Conservation (phyloP, 1,140 invertebrate genomes). For the Lysiphlebus fabarum region DNA sequence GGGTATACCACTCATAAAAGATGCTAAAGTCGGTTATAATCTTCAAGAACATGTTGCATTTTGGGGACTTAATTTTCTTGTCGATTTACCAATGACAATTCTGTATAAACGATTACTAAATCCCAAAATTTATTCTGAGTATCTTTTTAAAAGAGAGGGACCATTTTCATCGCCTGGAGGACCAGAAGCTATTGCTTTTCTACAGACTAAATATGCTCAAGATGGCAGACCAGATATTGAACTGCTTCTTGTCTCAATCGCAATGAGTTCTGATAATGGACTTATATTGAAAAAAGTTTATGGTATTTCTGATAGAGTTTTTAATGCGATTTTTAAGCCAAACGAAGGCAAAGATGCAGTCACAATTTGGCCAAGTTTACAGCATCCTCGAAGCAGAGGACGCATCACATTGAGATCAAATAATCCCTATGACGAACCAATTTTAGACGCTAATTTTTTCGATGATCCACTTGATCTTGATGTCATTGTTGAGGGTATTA, state of each 20-base stretch:
- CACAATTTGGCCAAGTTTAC: constrained; percentile 46
- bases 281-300: constrained; percentile 57
- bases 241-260: constrained; percentile 54
- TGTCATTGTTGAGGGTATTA: constrained; percentile 77
- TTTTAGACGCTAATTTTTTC: constrained; percentile 88
- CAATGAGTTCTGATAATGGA: constrained; percentile 64
- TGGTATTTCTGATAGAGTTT: constrained; percentile 52
- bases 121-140: constrained; percentile 41
- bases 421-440: constrained; percentile 81
- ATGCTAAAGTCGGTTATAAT: constrained; percentile 67
- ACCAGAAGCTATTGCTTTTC: constrained; percentile 55
- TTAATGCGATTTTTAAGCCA: constrained; percentile 43
- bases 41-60: constrained; percentile 74
- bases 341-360: constrained; percentile 57
- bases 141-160: constrained; percentile 50
- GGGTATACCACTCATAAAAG: constrained; percentile 64
- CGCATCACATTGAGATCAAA: constrained; percentile 65
- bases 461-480: constrained; percentile 71
- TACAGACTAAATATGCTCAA: constrained; percentile 53
- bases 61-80: constrained; percentile 60
- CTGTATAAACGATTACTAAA: constrained; percentile 28
- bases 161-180: constrained; percentile 54
- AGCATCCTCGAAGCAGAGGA: constrained; percentile 56
- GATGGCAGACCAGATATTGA: constrained; percentile 59
- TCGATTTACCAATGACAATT: constrained; percentile 48